A percentile compares a stretch with the other conserved stretches of the same genome.
Evolutionary conservation across 2,888 invertebrate genomes (phyloP).

Genomic region (Beris morrisii): DNA sequence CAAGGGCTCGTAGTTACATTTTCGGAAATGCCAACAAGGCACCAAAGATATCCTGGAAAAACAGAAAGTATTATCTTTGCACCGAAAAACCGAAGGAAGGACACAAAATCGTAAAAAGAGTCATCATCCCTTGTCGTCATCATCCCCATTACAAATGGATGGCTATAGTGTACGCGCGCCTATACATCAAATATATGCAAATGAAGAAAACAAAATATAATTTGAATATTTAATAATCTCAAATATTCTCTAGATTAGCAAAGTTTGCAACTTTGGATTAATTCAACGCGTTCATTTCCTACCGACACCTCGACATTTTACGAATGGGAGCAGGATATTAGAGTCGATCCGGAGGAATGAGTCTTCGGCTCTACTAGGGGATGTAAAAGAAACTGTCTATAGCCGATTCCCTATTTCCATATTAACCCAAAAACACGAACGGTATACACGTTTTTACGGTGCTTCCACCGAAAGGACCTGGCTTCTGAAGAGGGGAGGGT

Average conservation of each 20-base stretch:
- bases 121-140: conserved; percentile 1
- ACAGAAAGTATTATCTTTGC: background rate
- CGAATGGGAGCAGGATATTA: background rate
- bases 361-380: background rate
- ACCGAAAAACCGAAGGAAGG: conserved; percentile 12
- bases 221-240: conserved; percentile 42
- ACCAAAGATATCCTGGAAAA: background rate
- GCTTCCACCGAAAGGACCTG: too few relatives aligned
- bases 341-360: conserved; percentile 2
- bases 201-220: conserved; percentile 40
- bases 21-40: too few relatives aligned
- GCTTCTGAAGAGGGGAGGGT: too few relatives aligned
- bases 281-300: conserved; percentile 39
- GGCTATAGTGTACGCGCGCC: background rate
- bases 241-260: conserved; percentile 40
- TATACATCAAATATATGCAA: conserved; percentile 41
- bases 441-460: too few relatives aligned
- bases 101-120: conserved; percentile 24
- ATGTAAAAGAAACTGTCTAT: conserved; percentile 12
- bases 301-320: conserved; percentile 21
- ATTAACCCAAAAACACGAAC: conserved; percentile 2
- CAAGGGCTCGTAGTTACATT: too few relatives aligned
- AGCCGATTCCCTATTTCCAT: conserved; percentile 24
- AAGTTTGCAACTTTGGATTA: conserved; percentile 42
- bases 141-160: background rate